Evolutionary conservation across 2,113 vertebrate genomes (phyloP).

Genomic region (Chamaea fasciata): DNA sequence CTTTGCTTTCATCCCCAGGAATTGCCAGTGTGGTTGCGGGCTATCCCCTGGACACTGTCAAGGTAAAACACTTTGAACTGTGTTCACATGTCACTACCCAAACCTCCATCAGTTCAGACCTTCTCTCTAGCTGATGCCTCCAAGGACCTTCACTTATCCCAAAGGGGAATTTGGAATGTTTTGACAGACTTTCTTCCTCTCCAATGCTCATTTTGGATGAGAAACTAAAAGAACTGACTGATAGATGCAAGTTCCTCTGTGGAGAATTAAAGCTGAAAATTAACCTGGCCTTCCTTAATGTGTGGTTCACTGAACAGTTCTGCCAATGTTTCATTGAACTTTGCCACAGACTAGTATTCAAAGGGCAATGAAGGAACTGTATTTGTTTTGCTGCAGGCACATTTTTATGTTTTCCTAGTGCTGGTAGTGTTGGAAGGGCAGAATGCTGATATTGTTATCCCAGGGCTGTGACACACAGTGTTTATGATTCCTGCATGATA

Average conservation of each 20-base stretch:
- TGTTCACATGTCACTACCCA: background rate
- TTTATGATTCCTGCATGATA: background rate
- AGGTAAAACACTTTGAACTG: conserved; percentile 60
- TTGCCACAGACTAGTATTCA: background rate
- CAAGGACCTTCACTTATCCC: background rate
- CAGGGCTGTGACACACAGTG: background rate
- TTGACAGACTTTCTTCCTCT: background rate
- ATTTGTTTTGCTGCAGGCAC: background rate
- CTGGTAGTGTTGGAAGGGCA: background rate
- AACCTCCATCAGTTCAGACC: background rate
- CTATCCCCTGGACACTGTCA: conserved; percentile 79
- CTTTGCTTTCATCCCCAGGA: conserved; percentile 63
- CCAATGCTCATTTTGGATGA: background rate
- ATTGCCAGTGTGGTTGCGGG: conserved; percentile 74
- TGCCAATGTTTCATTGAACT: background rate
- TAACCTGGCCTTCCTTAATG: background rate
- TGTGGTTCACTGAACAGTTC: background rate
- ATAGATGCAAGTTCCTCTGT: fast-evolving
- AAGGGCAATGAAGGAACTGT: background rate
- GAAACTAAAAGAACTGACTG: background rate
- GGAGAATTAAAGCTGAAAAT: background rate
- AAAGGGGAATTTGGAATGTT: background rate
- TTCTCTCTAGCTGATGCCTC: background rate
- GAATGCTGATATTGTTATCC: background rate
- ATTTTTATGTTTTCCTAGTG: background rate